These are phyloP conservation scores for Prinia subflava DNA, from an alignment of 2,113 vertebrate species.

Conservation along the genomic window DNA sequence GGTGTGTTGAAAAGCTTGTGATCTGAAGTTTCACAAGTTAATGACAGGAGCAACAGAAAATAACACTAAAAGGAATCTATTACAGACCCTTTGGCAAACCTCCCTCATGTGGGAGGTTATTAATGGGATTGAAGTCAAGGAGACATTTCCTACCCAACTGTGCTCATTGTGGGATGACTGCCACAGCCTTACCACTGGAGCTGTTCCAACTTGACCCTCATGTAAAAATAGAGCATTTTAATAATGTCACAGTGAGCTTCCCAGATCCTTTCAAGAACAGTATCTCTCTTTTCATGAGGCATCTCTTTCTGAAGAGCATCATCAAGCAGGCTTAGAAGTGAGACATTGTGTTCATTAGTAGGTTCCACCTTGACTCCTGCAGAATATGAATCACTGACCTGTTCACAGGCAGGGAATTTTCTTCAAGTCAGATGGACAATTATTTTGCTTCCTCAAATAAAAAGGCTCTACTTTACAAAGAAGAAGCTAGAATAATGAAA, in stretches of 20 bases:
- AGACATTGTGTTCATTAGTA: constrained; percentile 17
- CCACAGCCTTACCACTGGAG: background rate
- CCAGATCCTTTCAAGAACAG: constrained; percentile 9
- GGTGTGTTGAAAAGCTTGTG: background rate
- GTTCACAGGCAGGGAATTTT: constrained; percentile 3
- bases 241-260: constrained; percentile 28
- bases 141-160: background rate
- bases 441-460: constrained; percentile 34
- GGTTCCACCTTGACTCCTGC: constrained; percentile 13
- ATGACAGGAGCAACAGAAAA: constrained; percentile 30
- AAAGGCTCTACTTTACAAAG: background rate
- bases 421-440: constrained; percentile 11
- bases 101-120: background rate
- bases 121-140: constrained; percentile 47
- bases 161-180: background rate
- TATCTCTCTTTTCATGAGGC: background rate
- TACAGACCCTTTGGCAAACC: background rate
- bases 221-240: constrained; percentile 41
- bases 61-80: background rate
- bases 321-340: background rate
- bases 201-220: background rate
- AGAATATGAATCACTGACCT: constrained; percentile 14
- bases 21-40: background rate
- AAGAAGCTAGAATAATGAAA: background rate
- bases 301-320: background rate